Base-by-base conservation (phyloP, 2,797 vertebrate species). In the Odontamblyopus rebecca region DNA sequence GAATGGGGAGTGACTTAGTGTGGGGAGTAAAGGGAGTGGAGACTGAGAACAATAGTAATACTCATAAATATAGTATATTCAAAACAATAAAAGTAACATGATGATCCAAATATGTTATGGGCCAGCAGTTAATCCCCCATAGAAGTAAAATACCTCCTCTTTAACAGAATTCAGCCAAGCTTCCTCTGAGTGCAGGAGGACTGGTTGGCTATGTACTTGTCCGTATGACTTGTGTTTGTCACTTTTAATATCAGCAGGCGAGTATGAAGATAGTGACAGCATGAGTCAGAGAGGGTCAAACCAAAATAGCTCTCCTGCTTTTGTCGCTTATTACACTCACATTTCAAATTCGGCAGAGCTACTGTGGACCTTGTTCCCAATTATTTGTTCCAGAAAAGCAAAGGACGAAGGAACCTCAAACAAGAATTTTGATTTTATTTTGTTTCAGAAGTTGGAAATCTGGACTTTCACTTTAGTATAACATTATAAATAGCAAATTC, bases 231-330 rank as follows among this genome's bases (percentile, higher is more conserved):
- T 61, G 13, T 61, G 27, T 61, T 16, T 32, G 59, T 30, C 29
- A 26, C 18, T 30, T 61, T 30, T 61, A 61, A 61, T 61, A 29
- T 6, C 29, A 30, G 11, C 12, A 57, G 59, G 15, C 13, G 29
- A 61, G 15, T 3, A 61, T 6, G 59, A 32, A 15, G 27, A 32
- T 30, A 61, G 59, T 27, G 56, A 16, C 16, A 32, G 59, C 16
- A 18, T 32, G 59, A 61, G 59, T 30, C 59, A 61, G 29, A 30
- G 57, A 16, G 59, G 59, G 59, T 61, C 59, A 61, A 61, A 61
- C 27, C 15, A 61, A 61, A 61, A 30, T 38, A 62, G 30, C 30
- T 38, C 30, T 38, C 30, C 12, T 62, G 32, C 8, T 38, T 35
- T 62, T 62, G 30, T 62, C 61, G 38, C 18, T 35, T 62, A 19